A percentile compares a stretch with the other conserved stretches of the same genome.
Evolutionary conservation across 2,113 vertebrate species (phyloP).

Genomic region (Ceyx melanurus): DNA sequence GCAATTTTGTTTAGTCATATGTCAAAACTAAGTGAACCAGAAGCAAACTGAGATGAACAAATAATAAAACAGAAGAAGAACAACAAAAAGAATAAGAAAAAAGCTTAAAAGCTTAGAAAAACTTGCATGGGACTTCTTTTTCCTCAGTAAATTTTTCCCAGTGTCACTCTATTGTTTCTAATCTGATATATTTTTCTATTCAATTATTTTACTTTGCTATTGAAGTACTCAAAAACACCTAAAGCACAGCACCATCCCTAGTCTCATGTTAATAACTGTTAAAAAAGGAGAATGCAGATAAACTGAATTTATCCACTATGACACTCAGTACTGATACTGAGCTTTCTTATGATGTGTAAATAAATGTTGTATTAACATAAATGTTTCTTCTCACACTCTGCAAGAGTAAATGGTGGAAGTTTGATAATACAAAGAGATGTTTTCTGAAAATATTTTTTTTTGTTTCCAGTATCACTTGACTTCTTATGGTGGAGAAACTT

Average conservation of each 20-base stretch:
- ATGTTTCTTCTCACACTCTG: not conserved
- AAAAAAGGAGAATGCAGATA: not conserved
- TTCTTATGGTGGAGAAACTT: not conserved
- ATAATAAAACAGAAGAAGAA: not conserved
- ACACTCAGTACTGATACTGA: not conserved
- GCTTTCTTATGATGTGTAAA: not conserved
- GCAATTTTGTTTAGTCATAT: conserved; percentile 41
- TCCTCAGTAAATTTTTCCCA: not conserved
- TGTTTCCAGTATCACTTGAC: not conserved
- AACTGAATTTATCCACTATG: not conserved
- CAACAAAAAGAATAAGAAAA: not conserved
- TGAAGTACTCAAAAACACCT: not conserved
- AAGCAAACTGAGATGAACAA: conserved; percentile 1
- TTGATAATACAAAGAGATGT: not conserved
- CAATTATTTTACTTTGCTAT: not conserved
- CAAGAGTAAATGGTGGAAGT: fast-evolving
- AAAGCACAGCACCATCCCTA: not conserved
- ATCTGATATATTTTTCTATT: not conserved
- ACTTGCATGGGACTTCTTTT: not conserved
- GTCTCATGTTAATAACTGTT: not conserved
- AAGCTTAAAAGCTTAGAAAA: not conserved
- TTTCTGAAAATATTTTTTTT: not conserved
- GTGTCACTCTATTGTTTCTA: not conserved
- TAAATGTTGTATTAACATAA: not conserved
- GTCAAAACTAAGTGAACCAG: conserved; percentile 53